Evolutionary conservation across 35 echinoderm and acorn worm species (phyloP), one percentile per base, ranked within the genome.

Genomic region (Eucidaris tribuloides): DNA sequence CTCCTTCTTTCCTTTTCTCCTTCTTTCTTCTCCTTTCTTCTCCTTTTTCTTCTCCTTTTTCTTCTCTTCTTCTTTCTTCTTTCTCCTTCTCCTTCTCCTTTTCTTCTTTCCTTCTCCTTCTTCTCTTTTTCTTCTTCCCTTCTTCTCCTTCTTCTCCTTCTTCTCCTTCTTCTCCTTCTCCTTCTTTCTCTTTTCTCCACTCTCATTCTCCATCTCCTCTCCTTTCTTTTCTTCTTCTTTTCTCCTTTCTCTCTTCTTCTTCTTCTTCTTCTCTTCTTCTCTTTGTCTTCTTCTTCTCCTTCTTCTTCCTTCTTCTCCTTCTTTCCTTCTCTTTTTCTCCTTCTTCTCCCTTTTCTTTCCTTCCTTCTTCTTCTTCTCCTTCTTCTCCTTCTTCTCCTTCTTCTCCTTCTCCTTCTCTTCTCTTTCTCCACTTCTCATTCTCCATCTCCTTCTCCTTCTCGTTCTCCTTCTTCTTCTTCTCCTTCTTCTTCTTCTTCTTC

Each of bases 211-310:
- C 34, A 25, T 33, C 34, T 37, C 34, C 19, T 37, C 65, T 71
- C 32, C 38, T 36, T 35, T 36, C 34, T 37, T 33, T 71, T 35
- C 38, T 36, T 37, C 4, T 36, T 37, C 19, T 36, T 35, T 36
- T 71, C 65, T 71, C 19, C 36, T 71, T 35, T 37, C 38, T 36
- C 65, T 33, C 34, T 37, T 36, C 19, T 37, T 35, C 38, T 19
- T 37, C 34, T 17, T 36, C 34, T 71, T 33, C 38, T 35, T 71
- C 34, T 71, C 4, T 36, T 37, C 19, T 35, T 36, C 65, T 71
- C 34, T 37, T 33, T 71, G 30, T 35, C 38, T 71, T 71, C 65
- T 36, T 71, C 65, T 71, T 33, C 36, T 71, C 38, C 65, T 71
- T 36, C 32, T 71, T 71, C 36, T 37, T 71, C 65, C 65, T 71